Evolutionary conservation across 2,888 invertebrate species (phyloP), one percentile per base, ranked within the genome.

Genomic region (Melolontha melolontha): DNA sequence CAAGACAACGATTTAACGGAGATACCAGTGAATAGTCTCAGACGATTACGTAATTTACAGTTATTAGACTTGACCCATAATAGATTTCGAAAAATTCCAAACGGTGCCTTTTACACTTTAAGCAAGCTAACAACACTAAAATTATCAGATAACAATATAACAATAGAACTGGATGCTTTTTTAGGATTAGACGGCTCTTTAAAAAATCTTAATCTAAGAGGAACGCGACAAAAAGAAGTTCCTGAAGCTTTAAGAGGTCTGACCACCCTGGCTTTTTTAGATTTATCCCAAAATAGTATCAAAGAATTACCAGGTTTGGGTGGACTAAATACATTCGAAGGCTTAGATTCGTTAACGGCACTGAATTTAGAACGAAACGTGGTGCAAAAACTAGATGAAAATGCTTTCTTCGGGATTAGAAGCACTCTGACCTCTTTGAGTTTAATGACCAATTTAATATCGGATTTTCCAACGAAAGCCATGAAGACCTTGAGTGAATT

Each of bases 181-280:
- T 85, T 86, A n/a, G 95, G 95, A 1, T 84, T 96, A 68, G 95
- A 95, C 78, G 88, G 85, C 66, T 91, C 91, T 10, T 84, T 96
- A 49, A 95, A 95, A 83, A 96, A 96, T 83, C 85, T 96, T 54
- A 96, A 96, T 81, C 84, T 96, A 40, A 96, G 96, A 85, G 95
- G 94, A 34, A 94, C 95, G 0, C 87, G 90, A 64, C 94, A 94
- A 80, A 92, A 91, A 75, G 85, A 86, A 59, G 89, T 96, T 10
- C 96, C 96, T 0, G 90, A 90, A 74, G 91, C 94, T 52, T 89
- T 96, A 16, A 85, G 89, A 71, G 93, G 92, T 5, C 85, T 96
- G 39, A 89, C 87, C 69, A 91, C 91, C 54, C 84, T 96, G 72
- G 95, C 96, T 0, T 96, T 96, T 79, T 85, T 96, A 67, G 96